These are phyloP conservation scores for Liodrosophila aerea DNA, from an alignment of 2,888 invertebrate species.

Conservation along the genomic window DNA sequence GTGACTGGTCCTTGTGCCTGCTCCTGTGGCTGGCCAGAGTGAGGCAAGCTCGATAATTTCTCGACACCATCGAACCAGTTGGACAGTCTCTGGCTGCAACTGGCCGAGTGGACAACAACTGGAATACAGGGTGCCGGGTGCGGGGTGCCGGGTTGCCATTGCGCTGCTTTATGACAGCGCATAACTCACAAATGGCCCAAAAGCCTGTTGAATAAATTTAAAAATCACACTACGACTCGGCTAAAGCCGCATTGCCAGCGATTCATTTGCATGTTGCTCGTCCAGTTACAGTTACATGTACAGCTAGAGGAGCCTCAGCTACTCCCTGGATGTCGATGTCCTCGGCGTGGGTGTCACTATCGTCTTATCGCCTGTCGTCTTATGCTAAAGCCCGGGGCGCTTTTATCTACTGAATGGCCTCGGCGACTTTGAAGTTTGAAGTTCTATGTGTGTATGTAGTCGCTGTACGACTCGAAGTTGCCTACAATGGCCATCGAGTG, in stretches of 20 bases:
- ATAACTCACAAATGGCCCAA: slow-evolving; percentile 76
- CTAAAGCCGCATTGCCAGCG: not conserved
- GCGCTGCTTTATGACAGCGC: slow-evolving; percentile 74
- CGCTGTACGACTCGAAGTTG: not conserved
- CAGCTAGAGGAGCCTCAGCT: too few species aligned
- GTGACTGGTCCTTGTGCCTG: slow-evolving; percentile 2
- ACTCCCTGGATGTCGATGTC: slow-evolving; percentile 28
- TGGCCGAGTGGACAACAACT: too few species aligned
- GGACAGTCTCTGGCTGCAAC: slow-evolving; percentile 20
- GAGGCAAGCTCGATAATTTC: slow-evolving; percentile 61
- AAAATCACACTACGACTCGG: slow-evolving; percentile 30
- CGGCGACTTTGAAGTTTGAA: slow-evolving; percentile 48
- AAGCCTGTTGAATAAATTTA: slow-evolving; percentile 75
- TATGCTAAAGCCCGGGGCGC: slow-evolving; percentile 3
- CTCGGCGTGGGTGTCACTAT: slow-evolving; percentile 38
- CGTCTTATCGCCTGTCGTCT: slow-evolving; percentile 62
- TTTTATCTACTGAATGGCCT: slow-evolving; percentile 55
- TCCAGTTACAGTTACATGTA: slow-evolving; percentile 3
- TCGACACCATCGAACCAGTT: slow-evolving; percentile 38
- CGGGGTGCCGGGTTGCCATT: slow-evolving; percentile 15
- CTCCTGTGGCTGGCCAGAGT: not conserved
- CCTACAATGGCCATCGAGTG: slow-evolving; percentile 41
- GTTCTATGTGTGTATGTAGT: not conserved
- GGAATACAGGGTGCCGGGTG: too few species aligned
- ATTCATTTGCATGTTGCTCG: slow-evolving; percentile 62